phyloP scores from a whole-genome alignment of 2,888 invertebrate species.

The Oscheius sp. region DNA sequence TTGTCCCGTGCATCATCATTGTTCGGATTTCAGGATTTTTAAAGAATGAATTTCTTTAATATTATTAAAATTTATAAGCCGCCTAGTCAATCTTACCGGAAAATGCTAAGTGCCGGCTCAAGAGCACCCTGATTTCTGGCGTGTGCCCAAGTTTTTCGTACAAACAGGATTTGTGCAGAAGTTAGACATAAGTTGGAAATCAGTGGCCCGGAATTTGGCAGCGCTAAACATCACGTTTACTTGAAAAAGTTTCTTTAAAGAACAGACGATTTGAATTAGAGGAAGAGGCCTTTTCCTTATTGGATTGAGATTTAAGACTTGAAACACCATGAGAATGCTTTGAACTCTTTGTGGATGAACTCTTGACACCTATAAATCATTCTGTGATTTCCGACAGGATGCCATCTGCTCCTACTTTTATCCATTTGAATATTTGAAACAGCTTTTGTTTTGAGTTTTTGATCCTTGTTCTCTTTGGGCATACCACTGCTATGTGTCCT shows the following conservation, averaged over 20 bases:
- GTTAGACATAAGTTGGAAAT: conserved; percentile 46
- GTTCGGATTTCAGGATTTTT: conserved; percentile 57
- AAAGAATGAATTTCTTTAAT: conserved; percentile 55
- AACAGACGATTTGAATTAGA: conserved; percentile 45
- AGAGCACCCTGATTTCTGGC: conserved; percentile 56
- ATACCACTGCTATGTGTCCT: conserved; percentile 47
- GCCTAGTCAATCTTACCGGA: conserved; percentile 33
- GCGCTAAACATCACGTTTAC: conserved; percentile 21
- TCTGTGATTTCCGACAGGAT: background rate
- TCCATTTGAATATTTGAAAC: conserved; percentile 33
- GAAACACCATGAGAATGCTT: conserved; percentile 34
- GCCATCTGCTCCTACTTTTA: conserved; percentile 9
- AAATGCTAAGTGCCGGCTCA: conserved; percentile 57
- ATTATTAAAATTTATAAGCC: background rate
- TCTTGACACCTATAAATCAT: conserved; percentile 36
- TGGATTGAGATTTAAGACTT: conserved; percentile 30
- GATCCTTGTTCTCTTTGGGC: conserved; percentile 13
- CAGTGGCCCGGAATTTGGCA: conserved; percentile 36
- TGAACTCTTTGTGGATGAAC: conserved; percentile 41
- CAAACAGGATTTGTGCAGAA: conserved; percentile 52
- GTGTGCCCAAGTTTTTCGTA: conserved; percentile 56
- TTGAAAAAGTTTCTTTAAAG: background rate
- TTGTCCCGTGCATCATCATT: conserved; percentile 57
- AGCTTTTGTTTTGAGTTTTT: conserved; percentile 21
- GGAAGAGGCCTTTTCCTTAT: conserved; percentile 43